phyloP scores from a whole-genome alignment of 2,113 vertebrate species.

The Silurus glanis region DNA sequence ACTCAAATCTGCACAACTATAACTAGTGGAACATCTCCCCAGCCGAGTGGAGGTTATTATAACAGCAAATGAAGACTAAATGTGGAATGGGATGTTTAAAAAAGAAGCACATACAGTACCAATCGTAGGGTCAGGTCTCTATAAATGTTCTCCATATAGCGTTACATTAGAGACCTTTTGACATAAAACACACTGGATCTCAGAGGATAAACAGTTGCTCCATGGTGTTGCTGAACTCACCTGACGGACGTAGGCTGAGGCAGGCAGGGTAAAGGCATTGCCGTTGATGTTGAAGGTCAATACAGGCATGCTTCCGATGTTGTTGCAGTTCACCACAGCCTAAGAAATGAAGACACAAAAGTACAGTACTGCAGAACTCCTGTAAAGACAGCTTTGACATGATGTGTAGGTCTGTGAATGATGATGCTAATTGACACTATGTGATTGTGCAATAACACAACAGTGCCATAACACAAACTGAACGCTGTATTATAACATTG shows the following conservation, averaged over 20 bases:
- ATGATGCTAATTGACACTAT: neutral
- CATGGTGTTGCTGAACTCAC: constrained; percentile 40
- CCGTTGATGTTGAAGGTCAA: constrained; percentile 61
- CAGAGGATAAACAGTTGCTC: neutral
- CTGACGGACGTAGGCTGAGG: constrained; percentile 56
- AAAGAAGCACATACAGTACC: too few species aligned
- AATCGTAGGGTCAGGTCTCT: too few species aligned
- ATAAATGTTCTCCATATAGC: too few species aligned
- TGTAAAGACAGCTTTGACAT: neutral
- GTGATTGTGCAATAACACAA: neutral
- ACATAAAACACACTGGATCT: neutral
- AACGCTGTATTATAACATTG: neutral
- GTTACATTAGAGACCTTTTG: too few species aligned
- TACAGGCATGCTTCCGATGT: constrained; percentile 54
- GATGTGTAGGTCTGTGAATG: neutral
- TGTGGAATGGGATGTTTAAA: too few species aligned
- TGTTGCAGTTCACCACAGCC: constrained; percentile 58
- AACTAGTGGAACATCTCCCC: too few species aligned
- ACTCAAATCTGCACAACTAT: too few species aligned
- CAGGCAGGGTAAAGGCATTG: constrained; percentile 57
- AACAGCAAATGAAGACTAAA: too few species aligned
- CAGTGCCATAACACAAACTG: neutral
- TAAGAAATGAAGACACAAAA: constrained; percentile 16
- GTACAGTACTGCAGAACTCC: neutral
- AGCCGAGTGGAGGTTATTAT: too few species aligned